Evolutionary conservation across 2,888 invertebrate genomes (phyloP), one percentile per base, ranked within the genome.

Genomic region (Eristalis pertinax): DNA sequence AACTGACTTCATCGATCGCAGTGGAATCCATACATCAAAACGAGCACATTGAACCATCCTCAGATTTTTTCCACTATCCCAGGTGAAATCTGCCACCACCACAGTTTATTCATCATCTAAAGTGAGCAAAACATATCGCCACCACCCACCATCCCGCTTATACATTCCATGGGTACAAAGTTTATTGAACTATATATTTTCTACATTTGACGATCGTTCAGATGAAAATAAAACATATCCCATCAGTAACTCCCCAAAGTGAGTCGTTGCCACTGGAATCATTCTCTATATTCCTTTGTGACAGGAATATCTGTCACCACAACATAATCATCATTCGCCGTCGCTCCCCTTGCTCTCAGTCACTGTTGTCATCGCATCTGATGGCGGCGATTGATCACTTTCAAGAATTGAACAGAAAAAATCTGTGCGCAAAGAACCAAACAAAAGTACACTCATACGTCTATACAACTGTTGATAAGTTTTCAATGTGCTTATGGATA

Each of bases 321-420:
- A 73, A 65, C 62, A 78, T 32, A 72, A 62, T 75, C 69, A 63
- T 72, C 79, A 60, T 38, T 68, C 63, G 69, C 68, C 22, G 56
- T 50, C 73, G n/a, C 24, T 64, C 73, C 13, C 56, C 64, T 60
- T 43, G 67, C 41, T 63, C 38, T 3, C 67, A 56, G 62, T 24
- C 64, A 19, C 29, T 69, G 74, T 75, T 69, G 86, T 75, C 86
- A 72, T 78, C 74, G 32, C 26, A 26, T 26, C 77, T 70, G 81
- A 81, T 85, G 64, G 56, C 8, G 76, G 67, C 65, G 78, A 86
- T 86, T 86, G 83, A 86, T 86, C 83, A 86, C 83, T 78, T 65
- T 79, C 41, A 74, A 32, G 63, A 74, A 72, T 38, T 63, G 63
- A 75, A 75, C 74, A 76, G 22, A 35, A 50, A 26, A 65, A 75